These are phyloP conservation scores for Cantharis rustica DNA, from an alignment of 2,888 invertebrate genomes.

Conservation along the genomic window DNA sequence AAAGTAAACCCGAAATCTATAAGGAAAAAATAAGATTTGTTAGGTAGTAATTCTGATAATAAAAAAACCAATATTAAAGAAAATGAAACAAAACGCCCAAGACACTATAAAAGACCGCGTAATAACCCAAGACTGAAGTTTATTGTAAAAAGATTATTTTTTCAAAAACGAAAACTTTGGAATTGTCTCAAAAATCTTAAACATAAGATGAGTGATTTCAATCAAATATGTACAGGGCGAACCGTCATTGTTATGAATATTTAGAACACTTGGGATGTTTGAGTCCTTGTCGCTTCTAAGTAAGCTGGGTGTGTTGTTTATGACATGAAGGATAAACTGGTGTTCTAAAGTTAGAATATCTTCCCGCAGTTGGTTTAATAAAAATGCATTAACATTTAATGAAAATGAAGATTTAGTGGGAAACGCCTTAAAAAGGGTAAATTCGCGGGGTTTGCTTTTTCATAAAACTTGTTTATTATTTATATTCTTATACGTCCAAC, in stretches of 20 bases:
- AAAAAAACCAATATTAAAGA: not conserved
- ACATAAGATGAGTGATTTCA: not conserved
- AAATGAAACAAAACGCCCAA: not conserved
- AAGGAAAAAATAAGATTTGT: not conserved
- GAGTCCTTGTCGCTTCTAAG: conserved; percentile 19
- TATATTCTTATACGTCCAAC: conserved; percentile 14
- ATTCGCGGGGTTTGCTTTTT: conserved; percentile 13
- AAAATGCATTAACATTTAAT: conserved; percentile 33
- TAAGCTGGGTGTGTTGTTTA: conserved; percentile 21
- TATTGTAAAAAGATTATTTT: not conserved
- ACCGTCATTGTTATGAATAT: conserved; percentile 15
- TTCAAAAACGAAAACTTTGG: not conserved
- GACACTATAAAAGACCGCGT: not conserved
- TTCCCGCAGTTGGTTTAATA: conserved; percentile 23
- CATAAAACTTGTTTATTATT: conserved; percentile 18
- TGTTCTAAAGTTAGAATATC: conserved; percentile 20
- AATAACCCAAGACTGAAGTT: not conserved
- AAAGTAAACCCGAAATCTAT: not conserved
- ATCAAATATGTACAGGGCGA: conserved; percentile 16
- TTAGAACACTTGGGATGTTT: conserved; percentile 19
- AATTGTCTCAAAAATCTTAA: not conserved
- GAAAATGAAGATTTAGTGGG: conserved; percentile 22
- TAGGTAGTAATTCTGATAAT: not conserved
- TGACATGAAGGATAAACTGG: conserved; percentile 22
- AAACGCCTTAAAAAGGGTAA: conserved; percentile 7